A percentile compares a stretch with the other conserved stretches of the same genome.
Conservation (phyloP, 2,888 invertebrate genomes). For the Brenthis hecate region DNA sequence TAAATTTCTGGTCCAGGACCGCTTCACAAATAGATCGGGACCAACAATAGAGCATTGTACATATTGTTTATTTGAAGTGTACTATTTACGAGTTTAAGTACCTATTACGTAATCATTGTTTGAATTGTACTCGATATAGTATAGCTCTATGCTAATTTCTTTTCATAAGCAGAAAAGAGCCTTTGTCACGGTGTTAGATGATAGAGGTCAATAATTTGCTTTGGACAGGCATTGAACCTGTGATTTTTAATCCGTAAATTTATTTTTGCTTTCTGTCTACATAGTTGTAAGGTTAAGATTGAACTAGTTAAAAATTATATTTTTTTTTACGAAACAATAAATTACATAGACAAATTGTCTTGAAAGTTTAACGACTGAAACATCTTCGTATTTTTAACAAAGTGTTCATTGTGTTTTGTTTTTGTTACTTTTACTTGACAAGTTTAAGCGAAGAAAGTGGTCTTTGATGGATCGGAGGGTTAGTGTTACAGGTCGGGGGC, state of each 20-base stretch:
- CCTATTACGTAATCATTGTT: constrained; percentile 10
- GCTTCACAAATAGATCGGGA: constrained; percentile 1
- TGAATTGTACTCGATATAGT: too few species aligned
- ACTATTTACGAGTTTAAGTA: not conserved
- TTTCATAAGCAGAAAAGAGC: too few species aligned
- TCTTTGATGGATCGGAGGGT: constrained; percentile 40
- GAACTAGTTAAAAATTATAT: too few species aligned
- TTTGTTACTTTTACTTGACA: constrained; percentile 26
- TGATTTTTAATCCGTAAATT: too few species aligned
- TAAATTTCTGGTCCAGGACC: not conserved
- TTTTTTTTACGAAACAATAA: not conserved
- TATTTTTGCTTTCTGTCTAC: too few species aligned
- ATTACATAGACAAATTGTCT: not conserved
- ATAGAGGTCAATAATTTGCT: too few species aligned
- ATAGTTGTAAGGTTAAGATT: too few species aligned
- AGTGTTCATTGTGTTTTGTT: constrained; percentile 19
- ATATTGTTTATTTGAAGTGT: constrained; percentile 8
- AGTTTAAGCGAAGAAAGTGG: constrained; percentile 35
- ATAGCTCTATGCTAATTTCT: too few species aligned
- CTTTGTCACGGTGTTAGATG: too few species aligned
- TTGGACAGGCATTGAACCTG: too few species aligned
- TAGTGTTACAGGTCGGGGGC: constrained; percentile 39
- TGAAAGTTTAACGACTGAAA: not conserved
- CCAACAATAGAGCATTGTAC: constrained; percentile 22
- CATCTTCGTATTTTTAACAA: constrained; percentile 11